Percentiles rank a stretch among this genome's conserved stretches.
phyloP scores from a whole-genome alignment of 2,113 vertebrate species.

The Meriones unguiculatus region DNA sequence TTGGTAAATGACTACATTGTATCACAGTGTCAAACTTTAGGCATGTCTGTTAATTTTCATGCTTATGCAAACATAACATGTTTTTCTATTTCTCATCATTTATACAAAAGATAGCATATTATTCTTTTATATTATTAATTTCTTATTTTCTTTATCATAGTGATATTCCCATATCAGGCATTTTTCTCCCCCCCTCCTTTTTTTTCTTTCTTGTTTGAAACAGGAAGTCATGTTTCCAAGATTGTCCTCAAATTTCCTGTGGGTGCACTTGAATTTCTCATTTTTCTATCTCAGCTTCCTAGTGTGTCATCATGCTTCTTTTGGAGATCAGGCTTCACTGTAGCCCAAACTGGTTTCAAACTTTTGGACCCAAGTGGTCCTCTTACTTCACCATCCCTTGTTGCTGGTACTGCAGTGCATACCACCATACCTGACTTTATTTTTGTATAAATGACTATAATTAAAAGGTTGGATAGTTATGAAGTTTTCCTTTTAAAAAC shows the following conservation, averaged over 20 bases:
- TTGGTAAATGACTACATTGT: not conserved
- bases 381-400: not conserved
- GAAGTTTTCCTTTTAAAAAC: slow-evolving; percentile 36
- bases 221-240: not conserved
- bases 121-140: not conserved
- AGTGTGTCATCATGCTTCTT: not conserved
- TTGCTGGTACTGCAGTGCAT: not conserved
- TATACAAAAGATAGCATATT: not conserved
- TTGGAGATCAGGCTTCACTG: not conserved
- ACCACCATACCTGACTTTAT: not conserved
- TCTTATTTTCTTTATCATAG: not conserved
- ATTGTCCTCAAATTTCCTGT: not conserved
- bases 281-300: not conserved
- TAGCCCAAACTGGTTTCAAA: not conserved
- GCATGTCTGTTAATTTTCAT: not conserved
- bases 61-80: not conserved
- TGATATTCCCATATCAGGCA: not conserved
- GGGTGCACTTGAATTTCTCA: not conserved
- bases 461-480: slow-evolving; percentile 3
- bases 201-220: not conserved
- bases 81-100: slow-evolving; percentile 18
- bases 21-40: not conserved
- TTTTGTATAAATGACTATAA: not conserved
- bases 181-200: not conserved
- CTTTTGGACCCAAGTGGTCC: not conserved